Evolutionary conservation across 2,113 vertebrate genomes (phyloP).

Genomic region (Pan paniscus): DNA sequence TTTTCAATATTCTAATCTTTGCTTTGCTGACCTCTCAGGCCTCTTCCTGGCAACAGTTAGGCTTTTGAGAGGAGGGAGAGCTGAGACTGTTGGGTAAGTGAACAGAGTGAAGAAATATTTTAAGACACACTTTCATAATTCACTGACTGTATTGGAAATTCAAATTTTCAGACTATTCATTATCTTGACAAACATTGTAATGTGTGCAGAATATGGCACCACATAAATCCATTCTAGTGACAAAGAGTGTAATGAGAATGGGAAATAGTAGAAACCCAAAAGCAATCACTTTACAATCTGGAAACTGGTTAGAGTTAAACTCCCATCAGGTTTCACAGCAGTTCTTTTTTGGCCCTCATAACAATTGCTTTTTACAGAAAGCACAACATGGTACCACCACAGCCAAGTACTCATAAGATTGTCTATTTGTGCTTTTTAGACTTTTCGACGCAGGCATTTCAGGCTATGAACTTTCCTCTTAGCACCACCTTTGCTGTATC

Average conservation of each 20-base stretch:
- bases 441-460: no score
- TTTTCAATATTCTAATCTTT: conserved; percentile 55
- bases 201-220: conserved; percentile 81
- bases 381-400: not conserved
- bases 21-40: conserved; percentile 21
- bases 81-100: conserved; percentile 3
- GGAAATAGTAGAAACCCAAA: conserved; percentile 79
- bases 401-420: not conserved
- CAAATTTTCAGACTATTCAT: conserved; percentile 80
- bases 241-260: conserved; percentile 84
- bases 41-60: conserved; percentile 1
- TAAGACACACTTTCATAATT: conserved; percentile 77
- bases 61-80: not conserved
- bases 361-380: conserved; percentile 49
- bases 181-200: conserved; percentile 85
- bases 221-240: conserved; percentile 83
- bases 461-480: no score
- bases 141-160: conserved; percentile 78
- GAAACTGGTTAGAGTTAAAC: conserved; percentile 38
- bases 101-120: conserved; percentile 66
- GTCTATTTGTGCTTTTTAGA: no score
- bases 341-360: not conserved
- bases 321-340: not conserved
- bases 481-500: no score
- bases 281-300: conserved; percentile 78